phyloP scores from a whole-genome alignment of 2,113 vertebrate genomes.

The Colinus virginianus region DNA sequence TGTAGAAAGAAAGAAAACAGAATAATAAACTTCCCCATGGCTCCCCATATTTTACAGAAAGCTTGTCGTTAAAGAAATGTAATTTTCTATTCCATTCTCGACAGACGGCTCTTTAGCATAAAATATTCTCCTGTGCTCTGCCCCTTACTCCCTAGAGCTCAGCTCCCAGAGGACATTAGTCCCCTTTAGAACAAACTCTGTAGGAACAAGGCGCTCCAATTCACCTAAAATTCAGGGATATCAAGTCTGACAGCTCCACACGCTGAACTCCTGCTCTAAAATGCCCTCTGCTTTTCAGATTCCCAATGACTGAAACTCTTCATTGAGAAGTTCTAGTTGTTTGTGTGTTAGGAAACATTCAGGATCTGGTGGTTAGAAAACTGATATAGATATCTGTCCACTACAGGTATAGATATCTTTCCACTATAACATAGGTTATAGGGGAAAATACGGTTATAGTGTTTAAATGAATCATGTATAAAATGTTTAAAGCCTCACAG shows the following conservation, averaged over 20 bases:
- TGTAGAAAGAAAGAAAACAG: constrained; percentile 56
- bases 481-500: constrained; percentile 1
- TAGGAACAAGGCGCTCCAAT: constrained; percentile 19
- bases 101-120: constrained; percentile 58
- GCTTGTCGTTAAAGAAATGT: constrained; percentile 40
- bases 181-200: constrained; percentile 35
- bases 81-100: constrained; percentile 58
- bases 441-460: neutral
- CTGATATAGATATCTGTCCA: neutral
- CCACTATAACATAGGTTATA: neutral
- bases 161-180: constrained; percentile 29
- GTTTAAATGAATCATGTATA: neutral
- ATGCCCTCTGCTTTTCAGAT: constrained; percentile 35
- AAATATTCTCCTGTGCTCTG: constrained; percentile 61
- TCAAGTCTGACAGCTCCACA: constrained; percentile 38
- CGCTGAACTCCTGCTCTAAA: neutral
- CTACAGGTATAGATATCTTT: neutral
- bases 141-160: constrained; percentile 28
- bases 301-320: neutral
- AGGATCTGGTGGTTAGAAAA: neutral
- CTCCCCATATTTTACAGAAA: constrained; percentile 65
- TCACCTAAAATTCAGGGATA: constrained; percentile 49
- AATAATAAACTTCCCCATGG: constrained; percentile 16
- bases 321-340: neutral
- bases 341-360: neutral